Evolutionary conservation across 1,140 invertebrate species (phyloP).

Genomic region (Whitmania pigra): DNA sequence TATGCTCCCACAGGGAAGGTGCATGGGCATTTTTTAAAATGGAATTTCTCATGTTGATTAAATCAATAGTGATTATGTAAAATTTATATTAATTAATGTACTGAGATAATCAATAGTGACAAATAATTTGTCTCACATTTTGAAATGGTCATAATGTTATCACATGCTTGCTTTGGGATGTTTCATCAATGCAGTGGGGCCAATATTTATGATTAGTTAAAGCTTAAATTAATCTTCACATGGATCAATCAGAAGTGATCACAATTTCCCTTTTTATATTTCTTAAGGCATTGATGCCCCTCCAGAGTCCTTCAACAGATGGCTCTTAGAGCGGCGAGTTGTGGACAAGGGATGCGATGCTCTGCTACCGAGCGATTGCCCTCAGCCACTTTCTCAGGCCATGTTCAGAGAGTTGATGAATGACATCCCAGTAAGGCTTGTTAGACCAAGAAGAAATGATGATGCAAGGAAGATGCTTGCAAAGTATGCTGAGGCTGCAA

Average conservation of each 20-base stretch:
- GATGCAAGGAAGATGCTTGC: constrained; percentile 91
- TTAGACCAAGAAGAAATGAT: constrained; percentile 82
- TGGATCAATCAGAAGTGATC: neutral
- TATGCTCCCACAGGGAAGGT: constrained; percentile 80
- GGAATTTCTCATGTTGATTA: too few relatives aligned
- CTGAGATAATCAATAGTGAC: too few relatives aligned
- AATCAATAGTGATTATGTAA: too few relatives aligned
- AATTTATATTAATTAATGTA: too few relatives aligned
- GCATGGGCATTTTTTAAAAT: constrained; percentile 19
- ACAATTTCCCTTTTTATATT: neutral
- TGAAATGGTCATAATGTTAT: too few relatives aligned
- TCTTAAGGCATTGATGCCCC: constrained; percentile 72
- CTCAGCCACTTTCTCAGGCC: constrained; percentile 76
- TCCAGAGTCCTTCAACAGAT: constrained; percentile 86
- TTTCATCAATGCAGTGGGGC: too few relatives aligned
- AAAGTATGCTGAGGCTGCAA: constrained; percentile 86
- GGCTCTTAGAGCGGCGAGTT: constrained; percentile 87
- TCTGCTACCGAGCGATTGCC: constrained; percentile 74
- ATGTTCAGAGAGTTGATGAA: constrained; percentile 98
- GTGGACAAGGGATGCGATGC: constrained; percentile 67
- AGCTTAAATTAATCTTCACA: neutral
- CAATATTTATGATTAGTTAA: too few relatives aligned
- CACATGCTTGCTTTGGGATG: too few relatives aligned
- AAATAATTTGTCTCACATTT: too few relatives aligned
- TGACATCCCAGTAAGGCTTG: constrained; percentile 88